Percentiles rank a stretch among this genome's conserved stretches.
Conservation (phyloP, 2,888 invertebrate genomes). For the Limnephilus lunatus region DNA sequence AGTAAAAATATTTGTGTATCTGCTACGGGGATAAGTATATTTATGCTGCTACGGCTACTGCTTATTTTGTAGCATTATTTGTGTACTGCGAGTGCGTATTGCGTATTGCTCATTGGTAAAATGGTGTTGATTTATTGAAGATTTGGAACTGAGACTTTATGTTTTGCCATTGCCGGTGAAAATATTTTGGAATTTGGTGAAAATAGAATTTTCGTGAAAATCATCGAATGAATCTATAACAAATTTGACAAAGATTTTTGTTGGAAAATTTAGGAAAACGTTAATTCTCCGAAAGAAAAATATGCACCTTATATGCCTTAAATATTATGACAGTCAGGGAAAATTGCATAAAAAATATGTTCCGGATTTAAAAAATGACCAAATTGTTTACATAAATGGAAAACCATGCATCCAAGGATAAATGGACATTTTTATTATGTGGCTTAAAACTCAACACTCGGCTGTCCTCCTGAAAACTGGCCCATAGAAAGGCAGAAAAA, state of each 20-base stretch:
- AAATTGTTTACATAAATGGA: background rate
- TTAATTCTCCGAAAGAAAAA: background rate
- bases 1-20: too few relatives aligned
- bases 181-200: background rate
- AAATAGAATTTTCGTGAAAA: background rate
- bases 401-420: background rate
- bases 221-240: background rate
- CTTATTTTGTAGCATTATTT: background rate
- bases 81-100: background rate
- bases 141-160: background rate
- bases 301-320: background rate
- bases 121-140: background rate
- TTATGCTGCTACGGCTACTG: background rate
- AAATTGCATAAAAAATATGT: background rate
- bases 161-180: background rate
- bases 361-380: background rate
- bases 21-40: too few relatives aligned
- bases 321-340: background rate
- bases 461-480: constrained; percentile 24
- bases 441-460: background rate
- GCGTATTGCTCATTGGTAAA: background rate
- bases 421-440: constrained; percentile 14
- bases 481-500: constrained; percentile 48
- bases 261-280: background rate
- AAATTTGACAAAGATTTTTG: background rate